Percentiles rank a stretch among this genome's conserved stretches.
phyloP scores from a whole-genome alignment of 2,113 vertebrate species.

The Nycticorax nycticorax region DNA sequence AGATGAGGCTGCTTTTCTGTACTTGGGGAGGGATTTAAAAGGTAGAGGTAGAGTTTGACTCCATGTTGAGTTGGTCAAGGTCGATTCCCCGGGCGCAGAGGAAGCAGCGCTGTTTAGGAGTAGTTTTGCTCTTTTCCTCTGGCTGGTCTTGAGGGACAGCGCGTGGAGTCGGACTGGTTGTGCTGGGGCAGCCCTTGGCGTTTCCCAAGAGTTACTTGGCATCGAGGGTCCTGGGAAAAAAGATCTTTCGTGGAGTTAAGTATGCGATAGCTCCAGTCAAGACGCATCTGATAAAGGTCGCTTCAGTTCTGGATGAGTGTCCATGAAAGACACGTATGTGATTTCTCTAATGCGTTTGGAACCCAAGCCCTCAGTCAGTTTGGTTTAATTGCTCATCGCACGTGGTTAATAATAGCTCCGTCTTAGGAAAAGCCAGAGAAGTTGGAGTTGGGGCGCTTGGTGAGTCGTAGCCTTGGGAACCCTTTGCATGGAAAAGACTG shows the following conservation, averaged over 20 bases:
- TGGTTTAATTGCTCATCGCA: background rate
- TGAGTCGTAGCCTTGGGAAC: background rate
- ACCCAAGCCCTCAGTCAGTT: background rate
- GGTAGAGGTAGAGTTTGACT: background rate
- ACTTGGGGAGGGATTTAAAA: background rate
- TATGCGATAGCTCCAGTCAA: background rate
- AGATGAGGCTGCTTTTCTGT: background rate
- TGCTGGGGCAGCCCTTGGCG: background rate
- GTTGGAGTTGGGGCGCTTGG: background rate
- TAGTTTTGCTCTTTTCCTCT: background rate
- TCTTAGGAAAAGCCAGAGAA: background rate
- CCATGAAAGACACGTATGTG: background rate
- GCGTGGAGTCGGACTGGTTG: rapidly evolving
- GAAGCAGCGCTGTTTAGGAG: background rate
- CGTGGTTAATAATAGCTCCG: background rate
- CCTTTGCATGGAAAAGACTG: background rate
- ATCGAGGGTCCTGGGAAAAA: background rate
- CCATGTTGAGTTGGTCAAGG: background rate
- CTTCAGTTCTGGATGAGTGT: background rate
- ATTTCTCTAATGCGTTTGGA: background rate
- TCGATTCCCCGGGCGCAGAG: background rate
- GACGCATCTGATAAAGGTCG: background rate
- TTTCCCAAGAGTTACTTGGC: background rate
- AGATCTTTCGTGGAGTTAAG: background rate
- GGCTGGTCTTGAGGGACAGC: background rate